These are phyloP conservation scores for Siderastrea radians DNA, from an alignment of 92 coral and sea anemone species.

Conservation along the genomic window DNA sequence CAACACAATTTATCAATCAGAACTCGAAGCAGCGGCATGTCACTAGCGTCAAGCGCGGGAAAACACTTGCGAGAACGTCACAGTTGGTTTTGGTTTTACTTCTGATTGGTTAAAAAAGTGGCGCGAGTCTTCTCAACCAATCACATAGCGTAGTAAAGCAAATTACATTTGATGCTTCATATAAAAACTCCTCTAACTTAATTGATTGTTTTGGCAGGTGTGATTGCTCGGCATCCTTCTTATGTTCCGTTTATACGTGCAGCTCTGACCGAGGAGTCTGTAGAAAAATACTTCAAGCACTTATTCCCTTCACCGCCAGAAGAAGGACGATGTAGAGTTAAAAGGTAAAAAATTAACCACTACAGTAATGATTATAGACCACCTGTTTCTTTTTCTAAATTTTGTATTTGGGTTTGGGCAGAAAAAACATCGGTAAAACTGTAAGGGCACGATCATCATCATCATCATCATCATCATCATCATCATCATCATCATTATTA, in stretches of 20 bases:
- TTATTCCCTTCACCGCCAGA: constrained; percentile 91
- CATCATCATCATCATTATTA: too few relatives aligned
- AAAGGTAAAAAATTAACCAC: constrained; percentile 62
- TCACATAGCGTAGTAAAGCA: background rate
- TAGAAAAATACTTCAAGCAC: constrained; percentile 92
- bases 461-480: too few relatives aligned
- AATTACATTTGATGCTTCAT: background rate
- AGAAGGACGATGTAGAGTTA: constrained; percentile 87
- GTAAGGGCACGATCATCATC: too few relatives aligned
- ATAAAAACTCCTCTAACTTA: background rate
- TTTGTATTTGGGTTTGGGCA: too few relatives aligned
- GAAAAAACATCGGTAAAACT: too few relatives aligned
- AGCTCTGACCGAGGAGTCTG: constrained; percentile 96
- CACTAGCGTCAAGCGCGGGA: too few relatives aligned
- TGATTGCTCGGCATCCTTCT: constrained; percentile 97
- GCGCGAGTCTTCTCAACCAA: background rate
- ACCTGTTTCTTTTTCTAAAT: too few relatives aligned
- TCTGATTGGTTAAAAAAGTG: too few relatives aligned
- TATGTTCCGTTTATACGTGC: constrained; percentile 95
- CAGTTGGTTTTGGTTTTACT: too few relatives aligned
- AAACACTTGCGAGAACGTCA: too few relatives aligned
- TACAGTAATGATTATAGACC: background rate
- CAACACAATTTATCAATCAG: too few relatives aligned
- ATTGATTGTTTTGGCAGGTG: constrained; percentile 63
- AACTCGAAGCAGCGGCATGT: too few relatives aligned